These are phyloP conservation scores for Lutjanus campechanus DNA, from an alignment of 2,797 vertebrate genomes.

Conservation along the genomic window DNA sequence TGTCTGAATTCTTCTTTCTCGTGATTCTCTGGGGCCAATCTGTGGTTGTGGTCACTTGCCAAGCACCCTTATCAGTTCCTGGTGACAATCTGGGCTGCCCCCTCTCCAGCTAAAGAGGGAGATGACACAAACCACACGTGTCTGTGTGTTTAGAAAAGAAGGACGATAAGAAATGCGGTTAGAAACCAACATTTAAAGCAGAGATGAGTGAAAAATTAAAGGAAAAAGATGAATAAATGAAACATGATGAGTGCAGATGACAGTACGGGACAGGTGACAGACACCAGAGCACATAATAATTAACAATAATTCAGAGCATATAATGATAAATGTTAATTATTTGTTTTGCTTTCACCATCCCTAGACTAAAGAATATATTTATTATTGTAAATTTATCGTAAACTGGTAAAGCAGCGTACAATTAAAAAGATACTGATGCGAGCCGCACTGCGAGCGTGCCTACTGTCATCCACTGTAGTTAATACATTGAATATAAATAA, in stretches of 20 bases:
- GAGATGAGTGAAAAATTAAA: background rate
- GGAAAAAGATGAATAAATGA: background rate
- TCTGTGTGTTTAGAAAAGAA: background rate
- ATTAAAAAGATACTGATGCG: too few relatives aligned
- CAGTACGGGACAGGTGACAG: too few relatives aligned
- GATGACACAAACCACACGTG: background rate
- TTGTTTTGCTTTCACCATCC: too few relatives aligned
- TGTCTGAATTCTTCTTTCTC: conserved; percentile 13
- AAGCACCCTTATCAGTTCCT: conserved; percentile 53
- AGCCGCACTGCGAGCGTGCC: too few relatives aligned
- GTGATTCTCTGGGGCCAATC: conserved; percentile 24
- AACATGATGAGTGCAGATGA: background rate
- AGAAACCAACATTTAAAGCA: background rate
- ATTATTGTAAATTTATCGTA: too few relatives aligned
- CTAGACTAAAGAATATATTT: too few relatives aligned
- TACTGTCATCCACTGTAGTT: too few relatives aligned
- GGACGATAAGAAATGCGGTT: fast-evolving
- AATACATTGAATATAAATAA: too few relatives aligned
- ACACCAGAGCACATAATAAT: too few relatives aligned
- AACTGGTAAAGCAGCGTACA: too few relatives aligned
- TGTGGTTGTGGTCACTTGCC: conserved; percentile 43
- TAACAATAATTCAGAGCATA: too few relatives aligned
- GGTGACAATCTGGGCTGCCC: conserved; percentile 12
- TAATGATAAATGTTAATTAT: background rate
- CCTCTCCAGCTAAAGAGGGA: conserved; percentile 24